Conservation (phyloP, 2,113 vertebrate genomes). For the Semicossyphus pulcher region DNA sequence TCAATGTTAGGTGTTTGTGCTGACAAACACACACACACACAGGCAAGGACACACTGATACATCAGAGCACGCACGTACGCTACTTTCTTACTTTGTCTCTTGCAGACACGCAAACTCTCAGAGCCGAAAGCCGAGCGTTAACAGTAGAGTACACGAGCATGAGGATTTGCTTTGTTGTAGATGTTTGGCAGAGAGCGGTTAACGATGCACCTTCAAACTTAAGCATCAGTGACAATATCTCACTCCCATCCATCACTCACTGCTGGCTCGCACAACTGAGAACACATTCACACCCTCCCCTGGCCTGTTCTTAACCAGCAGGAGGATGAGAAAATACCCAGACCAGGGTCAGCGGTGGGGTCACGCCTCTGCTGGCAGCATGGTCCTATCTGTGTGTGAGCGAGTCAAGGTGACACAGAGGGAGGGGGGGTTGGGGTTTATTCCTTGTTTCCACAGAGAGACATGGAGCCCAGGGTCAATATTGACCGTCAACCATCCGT, state of each 20-base stretch:
- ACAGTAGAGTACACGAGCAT: slow-evolving; percentile 8
- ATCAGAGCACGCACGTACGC: slow-evolving; percentile 41
- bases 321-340: slow-evolving; percentile 78
- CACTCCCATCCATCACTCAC: slow-evolving; percentile 64
- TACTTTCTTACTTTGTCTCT: slow-evolving; percentile 37
- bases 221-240: slow-evolving; percentile 73
- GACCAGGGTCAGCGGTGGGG: slow-evolving; percentile 68
- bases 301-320: slow-evolving; percentile 65
- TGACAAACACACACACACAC: slow-evolving; percentile 77
- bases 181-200: slow-evolving; percentile 57
- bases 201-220: slow-evolving; percentile 70
- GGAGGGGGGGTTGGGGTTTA: slow-evolving; percentile 23
- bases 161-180: slow-evolving; percentile 48
- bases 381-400: slow-evolving; percentile 57
- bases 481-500: slow-evolving; percentile 79
- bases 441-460: slow-evolving; percentile 64
- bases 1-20: slow-evolving; percentile 79
- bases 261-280: slow-evolving; percentile 48
- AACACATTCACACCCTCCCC: slow-evolving; percentile 56
- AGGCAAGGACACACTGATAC: slow-evolving; percentile 51
- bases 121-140: slow-evolving; percentile 44
- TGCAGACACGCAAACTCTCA: slow-evolving; percentile 49
- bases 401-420: slow-evolving; percentile 58
- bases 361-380: slow-evolving; percentile 57
- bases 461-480: slow-evolving; percentile 76